Percentiles rank a stretch among this genome's conserved stretches.
These are phyloP conservation scores for Luffia ferchaultella DNA, from an alignment of 2,888 invertebrate genomes.

Conservation along the genomic window DNA sequence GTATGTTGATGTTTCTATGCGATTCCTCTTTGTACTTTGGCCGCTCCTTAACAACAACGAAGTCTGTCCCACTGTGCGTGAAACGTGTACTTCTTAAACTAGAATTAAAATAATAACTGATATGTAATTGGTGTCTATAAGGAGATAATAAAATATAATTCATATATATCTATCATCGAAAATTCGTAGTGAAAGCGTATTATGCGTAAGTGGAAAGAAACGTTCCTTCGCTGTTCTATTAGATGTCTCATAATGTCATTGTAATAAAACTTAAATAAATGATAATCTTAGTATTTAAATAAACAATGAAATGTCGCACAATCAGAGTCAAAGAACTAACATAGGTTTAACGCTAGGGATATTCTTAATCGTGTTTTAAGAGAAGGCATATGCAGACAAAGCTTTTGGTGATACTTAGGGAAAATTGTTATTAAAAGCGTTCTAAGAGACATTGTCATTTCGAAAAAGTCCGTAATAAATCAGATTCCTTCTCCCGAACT, in stretches of 20 bases:
- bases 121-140: constrained; percentile 60
- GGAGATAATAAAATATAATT: constrained; percentile 26
- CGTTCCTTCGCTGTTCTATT: constrained; percentile 38
- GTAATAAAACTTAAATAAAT: constrained; percentile 28
- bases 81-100: constrained; percentile 26
- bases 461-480: background rate
- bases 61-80: constrained; percentile 30
- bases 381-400: background rate
- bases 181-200: constrained; percentile 26
- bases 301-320: constrained; percentile 57
- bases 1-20: constrained; percentile 14
- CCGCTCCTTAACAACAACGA: constrained; percentile 47
- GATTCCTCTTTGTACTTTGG: constrained; percentile 14
- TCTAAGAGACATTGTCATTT: background rate
- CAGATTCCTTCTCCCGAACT: background rate
- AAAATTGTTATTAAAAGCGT: too few species aligned
- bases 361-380: background rate
- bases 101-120: constrained; percentile 28
- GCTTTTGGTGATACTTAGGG: background rate
- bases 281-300: constrained; percentile 29
- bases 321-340: constrained; percentile 56
- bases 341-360: constrained; percentile 34
- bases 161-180: constrained; percentile 32
- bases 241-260: constrained; percentile 41
- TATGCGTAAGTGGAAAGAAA: background rate